phyloP scores from a whole-genome alignment of 2,888 invertebrate genomes.

The Chrysolina haemoptera region DNA sequence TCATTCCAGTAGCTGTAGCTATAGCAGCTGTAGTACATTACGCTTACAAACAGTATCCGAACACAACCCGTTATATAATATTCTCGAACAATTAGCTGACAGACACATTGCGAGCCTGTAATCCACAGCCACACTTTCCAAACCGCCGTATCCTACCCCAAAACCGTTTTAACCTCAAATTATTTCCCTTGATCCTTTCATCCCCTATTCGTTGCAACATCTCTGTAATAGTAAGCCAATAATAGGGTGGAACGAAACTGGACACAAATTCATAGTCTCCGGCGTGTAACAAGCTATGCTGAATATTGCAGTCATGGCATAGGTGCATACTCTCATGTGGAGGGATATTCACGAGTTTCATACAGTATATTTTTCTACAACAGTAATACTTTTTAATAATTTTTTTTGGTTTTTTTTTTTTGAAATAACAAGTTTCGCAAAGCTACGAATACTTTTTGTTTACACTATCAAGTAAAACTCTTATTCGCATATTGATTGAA shows the following conservation, averaged over 20 bases:
- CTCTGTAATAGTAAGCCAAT: constrained; percentile 2
- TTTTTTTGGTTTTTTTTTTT: too few relatives aligned
- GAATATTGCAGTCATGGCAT: too few relatives aligned
- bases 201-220: constrained; percentile 1
- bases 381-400: too few relatives aligned
- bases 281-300: background rate
- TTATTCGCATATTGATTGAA: too few relatives aligned
- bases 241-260: background rate
- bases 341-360: too few relatives aligned
- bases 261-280: background rate
- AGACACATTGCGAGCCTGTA: constrained; percentile 4
- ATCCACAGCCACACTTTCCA: constrained; percentile 16
- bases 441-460: too few relatives aligned
- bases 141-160: constrained; percentile 7
- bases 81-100: background rate
- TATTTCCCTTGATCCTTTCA: constrained; percentile 14
- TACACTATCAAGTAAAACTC: too few relatives aligned
- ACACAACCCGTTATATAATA: background rate
- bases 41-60: background rate
- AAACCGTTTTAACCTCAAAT: constrained; percentile 19
- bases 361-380: too few relatives aligned
- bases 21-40: too few relatives aligned
- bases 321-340: too few relatives aligned
- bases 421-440: too few relatives aligned
- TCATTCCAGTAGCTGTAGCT: too few relatives aligned